Percentiles rank a stretch among this genome's conserved stretches.
Evolutionary conservation across 2,797 vertebrate species (phyloP).

Genomic region (Euthynnus affinis): DNA sequence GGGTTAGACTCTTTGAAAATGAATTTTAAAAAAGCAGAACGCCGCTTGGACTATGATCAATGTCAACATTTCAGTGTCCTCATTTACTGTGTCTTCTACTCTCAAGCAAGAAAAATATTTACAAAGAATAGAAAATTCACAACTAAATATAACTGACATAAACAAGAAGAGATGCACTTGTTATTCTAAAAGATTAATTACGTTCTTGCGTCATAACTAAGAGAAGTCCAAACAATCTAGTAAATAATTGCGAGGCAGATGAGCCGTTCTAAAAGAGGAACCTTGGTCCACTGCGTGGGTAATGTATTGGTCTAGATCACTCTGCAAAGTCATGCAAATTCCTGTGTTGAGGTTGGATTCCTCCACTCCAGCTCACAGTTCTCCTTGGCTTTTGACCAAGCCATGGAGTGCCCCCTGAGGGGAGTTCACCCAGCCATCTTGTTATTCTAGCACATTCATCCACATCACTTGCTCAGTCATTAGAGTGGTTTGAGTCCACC

Average conservation of each 20-base stretch:
- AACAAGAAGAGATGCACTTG: not conserved
- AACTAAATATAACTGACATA: not conserved
- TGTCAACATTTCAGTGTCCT: slow-evolving; percentile 37
- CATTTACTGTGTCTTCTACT: slow-evolving; percentile 21
- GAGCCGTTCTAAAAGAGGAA: slow-evolving; percentile 47
- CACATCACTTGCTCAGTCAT: slow-evolving; percentile 76
- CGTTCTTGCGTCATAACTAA: not conserved
- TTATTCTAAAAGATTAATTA: not conserved
- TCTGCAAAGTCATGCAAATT: slow-evolving; percentile 80
- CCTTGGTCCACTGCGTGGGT: slow-evolving; percentile 56
- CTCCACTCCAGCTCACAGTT: slow-evolving; percentile 73
- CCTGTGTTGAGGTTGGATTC: slow-evolving; percentile 79
- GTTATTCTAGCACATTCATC: slow-evolving; percentile 82
- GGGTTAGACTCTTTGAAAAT: slow-evolving; percentile 45
- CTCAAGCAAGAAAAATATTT: slow-evolving; percentile 1
- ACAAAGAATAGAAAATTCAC: not conserved
- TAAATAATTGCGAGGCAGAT: slow-evolving; percentile 35
- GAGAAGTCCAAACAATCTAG: not conserved
- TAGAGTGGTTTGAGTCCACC: slow-evolving; percentile 61
- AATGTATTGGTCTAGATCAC: slow-evolving; percentile 59
- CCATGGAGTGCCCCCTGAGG: slow-evolving; percentile 74
- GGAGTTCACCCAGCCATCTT: slow-evolving; percentile 76
- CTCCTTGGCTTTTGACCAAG: slow-evolving; percentile 75
- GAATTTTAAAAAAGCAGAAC: slow-evolving; percentile 41
- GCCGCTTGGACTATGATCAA: slow-evolving; percentile 49